Conservation (phyloP, 2,797 vertebrate species). For the Pipistrellus kuhlii region DNA sequence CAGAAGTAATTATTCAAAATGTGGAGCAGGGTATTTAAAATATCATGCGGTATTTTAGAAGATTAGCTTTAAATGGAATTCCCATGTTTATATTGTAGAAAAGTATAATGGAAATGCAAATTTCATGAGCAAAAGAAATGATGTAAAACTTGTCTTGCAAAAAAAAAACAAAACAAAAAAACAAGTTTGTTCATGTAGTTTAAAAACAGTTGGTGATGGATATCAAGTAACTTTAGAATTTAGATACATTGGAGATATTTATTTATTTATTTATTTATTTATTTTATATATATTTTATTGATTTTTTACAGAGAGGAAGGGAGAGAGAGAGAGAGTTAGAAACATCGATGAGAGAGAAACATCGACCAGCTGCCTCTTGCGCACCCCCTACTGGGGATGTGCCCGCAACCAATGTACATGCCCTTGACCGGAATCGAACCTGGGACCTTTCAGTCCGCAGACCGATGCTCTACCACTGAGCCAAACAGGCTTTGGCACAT, state of each 20-base stretch:
- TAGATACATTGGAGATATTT: constrained; percentile 20
- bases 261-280: too few relatives aligned
- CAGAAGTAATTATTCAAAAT: constrained; percentile 72
- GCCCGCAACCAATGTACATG: too few relatives aligned
- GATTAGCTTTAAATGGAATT: constrained; percentile 69
- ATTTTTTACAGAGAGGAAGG: too few relatives aligned
- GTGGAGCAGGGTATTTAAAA: constrained; percentile 60
- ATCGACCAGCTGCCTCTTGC: too few relatives aligned
- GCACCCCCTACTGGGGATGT: too few relatives aligned
- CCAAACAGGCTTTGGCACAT: too few relatives aligned
- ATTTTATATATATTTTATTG: too few relatives aligned
- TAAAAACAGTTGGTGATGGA: constrained; percentile 40
- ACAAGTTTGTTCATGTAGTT: background rate
- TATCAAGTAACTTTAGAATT: constrained; percentile 26
- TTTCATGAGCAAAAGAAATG: constrained; percentile 60
- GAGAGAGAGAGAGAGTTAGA: too few relatives aligned
- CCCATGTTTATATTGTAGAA: constrained; percentile 51
- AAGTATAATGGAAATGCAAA: constrained; percentile 71
- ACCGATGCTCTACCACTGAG: too few relatives aligned
- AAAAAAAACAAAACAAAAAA: background rate
- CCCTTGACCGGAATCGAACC: too few relatives aligned
- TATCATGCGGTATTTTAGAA: constrained; percentile 69
- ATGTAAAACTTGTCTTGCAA: constrained; percentile 34
- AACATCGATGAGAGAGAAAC: too few relatives aligned
- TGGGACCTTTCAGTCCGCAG: too few relatives aligned